Evolutionary conservation across 1,140 invertebrate species (phyloP).

Genomic region (Saxidomus purpurata): DNA sequence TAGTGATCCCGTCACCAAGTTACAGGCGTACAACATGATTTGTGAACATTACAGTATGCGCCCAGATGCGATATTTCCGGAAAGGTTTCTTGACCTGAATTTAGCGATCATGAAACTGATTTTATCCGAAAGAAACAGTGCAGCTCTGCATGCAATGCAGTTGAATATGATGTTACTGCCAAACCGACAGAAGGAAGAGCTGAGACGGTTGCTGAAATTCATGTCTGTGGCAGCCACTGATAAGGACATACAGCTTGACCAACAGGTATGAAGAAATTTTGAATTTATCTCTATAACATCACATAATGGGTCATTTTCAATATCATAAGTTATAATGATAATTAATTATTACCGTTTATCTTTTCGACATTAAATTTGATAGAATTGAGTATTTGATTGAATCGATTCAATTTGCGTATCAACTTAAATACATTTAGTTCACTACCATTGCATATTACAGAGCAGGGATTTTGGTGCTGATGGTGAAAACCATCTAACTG

Average conservation of each 20-base stretch:
- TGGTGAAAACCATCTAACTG: too few species aligned
- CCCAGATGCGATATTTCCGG: slow-evolving; percentile 74
- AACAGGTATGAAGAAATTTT: slow-evolving; percentile 63
- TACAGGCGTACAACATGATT: slow-evolving; percentile 70
- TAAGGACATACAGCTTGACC: slow-evolving; percentile 72
- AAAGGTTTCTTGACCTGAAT: slow-evolving; percentile 79
- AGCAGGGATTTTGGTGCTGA: too few species aligned
- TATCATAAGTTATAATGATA: too few species aligned
- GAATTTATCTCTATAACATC: too few species aligned
- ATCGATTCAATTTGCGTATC: too few species aligned
- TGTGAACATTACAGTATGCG: slow-evolving; percentile 74
- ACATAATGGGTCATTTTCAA: too few species aligned
- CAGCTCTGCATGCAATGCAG: slow-evolving; percentile 80
- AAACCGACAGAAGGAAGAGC: slow-evolving; percentile 79
- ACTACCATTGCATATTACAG: too few species aligned
- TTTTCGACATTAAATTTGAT: too few species aligned
- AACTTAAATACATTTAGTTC: too few species aligned
- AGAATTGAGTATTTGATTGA: too few species aligned
- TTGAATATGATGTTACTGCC: slow-evolving; percentile 84
- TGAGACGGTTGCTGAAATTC: slow-evolving; percentile 84
- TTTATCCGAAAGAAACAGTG: slow-evolving; percentile 67
- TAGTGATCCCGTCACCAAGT: slow-evolving; percentile 47
- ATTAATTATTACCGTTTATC: too few species aligned
- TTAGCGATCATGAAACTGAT: slow-evolving; percentile 80
- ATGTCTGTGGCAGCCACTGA: slow-evolving; percentile 81